Base-by-base conservation (phyloP, 2,888 invertebrate genomes). In the Athalia cordata region DNA sequence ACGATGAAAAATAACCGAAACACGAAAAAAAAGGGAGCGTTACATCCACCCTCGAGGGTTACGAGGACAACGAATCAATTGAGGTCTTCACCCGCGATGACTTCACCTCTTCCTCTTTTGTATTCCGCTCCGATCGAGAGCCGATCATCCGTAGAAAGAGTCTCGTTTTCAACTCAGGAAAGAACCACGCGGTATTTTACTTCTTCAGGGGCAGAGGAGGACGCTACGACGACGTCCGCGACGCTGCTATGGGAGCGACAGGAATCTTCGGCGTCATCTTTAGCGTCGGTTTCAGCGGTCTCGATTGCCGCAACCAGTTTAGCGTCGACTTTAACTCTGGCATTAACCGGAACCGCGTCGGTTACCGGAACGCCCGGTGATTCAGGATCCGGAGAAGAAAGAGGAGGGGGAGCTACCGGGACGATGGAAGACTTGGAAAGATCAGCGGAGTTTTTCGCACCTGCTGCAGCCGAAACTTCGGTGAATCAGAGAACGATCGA, bases 1-100 rank as follows among this genome's bases (percentile, higher is more conserved):
- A 29, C 29, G 29, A 29, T 29, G 29, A 29, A 29, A 29, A 29
- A 29, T 29, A 29, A 29, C 29, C 29, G 29, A 29, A 29, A 29
- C 2, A 29, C 29, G 29, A 29, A 29, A 29, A 29, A 29, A 29
- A 29, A 29, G 29, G 29, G 29, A 29, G 29, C 29, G 29, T 29
- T 29, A 29, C 29, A 29, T 29, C 29, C 29, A 29, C 85, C 90
- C 91, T 87, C 91, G 90, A 88, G 92, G 91, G 89, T 92, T 91
- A 87, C 90, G 90, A 87, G 91, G 91, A 89, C 92, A 85, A 29
- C 29, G 29, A 29, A 29, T 29, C 29, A 29, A 29, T 78, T 45
- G 74, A 68, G 65, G 67, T 79, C 50, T 77, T 78, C 91, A 90
- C 91, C 88, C 11, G 91, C 85, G 90, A 91, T 83, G 90, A 91